A percentile compares a stretch with the other conserved stretches of the same genome.
phyloP scores from a whole-genome alignment of 2,888 invertebrate genomes.

The Acronicta aceris region DNA sequence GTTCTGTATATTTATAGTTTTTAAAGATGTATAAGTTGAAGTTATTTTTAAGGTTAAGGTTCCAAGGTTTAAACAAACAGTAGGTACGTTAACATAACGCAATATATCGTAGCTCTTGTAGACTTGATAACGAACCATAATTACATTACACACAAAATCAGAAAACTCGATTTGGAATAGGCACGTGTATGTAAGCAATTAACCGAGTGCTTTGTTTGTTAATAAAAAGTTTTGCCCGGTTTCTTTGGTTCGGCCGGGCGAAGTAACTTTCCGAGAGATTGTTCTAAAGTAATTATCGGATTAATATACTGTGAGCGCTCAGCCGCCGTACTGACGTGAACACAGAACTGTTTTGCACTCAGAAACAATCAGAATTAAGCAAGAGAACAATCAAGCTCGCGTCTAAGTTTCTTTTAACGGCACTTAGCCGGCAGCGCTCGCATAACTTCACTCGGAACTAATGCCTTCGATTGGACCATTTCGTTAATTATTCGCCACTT shows the following conservation, averaged over 20 bases:
- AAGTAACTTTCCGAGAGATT: slow-evolving; percentile 82
- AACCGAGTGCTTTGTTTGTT: slow-evolving; percentile 77
- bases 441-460: slow-evolving; percentile 86
- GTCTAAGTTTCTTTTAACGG: slow-evolving; percentile 89
- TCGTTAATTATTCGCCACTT: slow-evolving; percentile 89
- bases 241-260: slow-evolving; percentile 71
- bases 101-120: slow-evolving; percentile 20
- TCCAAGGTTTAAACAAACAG: not conserved
- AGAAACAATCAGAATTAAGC: slow-evolving; percentile 87
- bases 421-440: slow-evolving; percentile 82
- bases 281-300: slow-evolving; percentile 88
- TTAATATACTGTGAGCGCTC: slow-evolving; percentile 83
- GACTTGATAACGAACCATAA: slow-evolving; percentile 48
- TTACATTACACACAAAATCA: slow-evolving; percentile 54
- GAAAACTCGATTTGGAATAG: slow-evolving; percentile 57
- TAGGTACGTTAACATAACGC: slow-evolving; percentile 13
- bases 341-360: slow-evolving; percentile 80
- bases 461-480: slow-evolving; percentile 88
- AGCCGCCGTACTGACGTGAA: slow-evolving; percentile 79
- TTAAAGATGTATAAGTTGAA: too few species aligned
- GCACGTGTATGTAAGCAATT: slow-evolving; percentile 75
- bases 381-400: slow-evolving; percentile 84
- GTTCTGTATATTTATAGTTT: too few species aligned
- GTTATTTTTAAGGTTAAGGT: too few species aligned
- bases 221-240: slow-evolving; percentile 78